These are phyloP conservation scores for Galeruca laticollis DNA, from an alignment of 2,888 invertebrate species.

Conservation along the genomic window DNA sequence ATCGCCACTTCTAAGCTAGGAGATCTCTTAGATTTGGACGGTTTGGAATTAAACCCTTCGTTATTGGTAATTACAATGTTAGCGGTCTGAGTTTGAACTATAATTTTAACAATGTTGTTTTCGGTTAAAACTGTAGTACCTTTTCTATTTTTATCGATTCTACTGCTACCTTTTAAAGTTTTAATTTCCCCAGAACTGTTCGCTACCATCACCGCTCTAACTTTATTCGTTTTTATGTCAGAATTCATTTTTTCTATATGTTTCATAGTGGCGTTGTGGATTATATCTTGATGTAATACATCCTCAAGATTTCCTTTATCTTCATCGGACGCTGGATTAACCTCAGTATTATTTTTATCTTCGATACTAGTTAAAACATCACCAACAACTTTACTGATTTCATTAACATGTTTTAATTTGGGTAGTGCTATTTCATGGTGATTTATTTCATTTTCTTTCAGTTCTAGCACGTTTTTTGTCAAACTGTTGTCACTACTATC, in stretches of 20 bases:
- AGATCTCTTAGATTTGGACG: background rate
- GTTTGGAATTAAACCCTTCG: background rate
- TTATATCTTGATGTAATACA: background rate
- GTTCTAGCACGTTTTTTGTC: background rate
- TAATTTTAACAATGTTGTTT: background rate
- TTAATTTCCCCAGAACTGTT: background rate
- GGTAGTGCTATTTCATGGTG: background rate
- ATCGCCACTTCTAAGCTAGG: background rate
- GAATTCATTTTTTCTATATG: background rate
- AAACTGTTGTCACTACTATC: background rate
- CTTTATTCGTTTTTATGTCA: background rate
- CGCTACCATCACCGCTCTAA: background rate
- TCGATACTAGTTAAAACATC: background rate
- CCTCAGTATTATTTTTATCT: background rate
- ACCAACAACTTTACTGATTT: too few species aligned
- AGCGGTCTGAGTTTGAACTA: background rate
- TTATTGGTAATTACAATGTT: background rate
- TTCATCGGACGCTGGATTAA: too few species aligned
- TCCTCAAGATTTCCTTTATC: too few species aligned
- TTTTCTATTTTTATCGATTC: background rate
- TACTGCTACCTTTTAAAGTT: background rate
- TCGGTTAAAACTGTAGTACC: background rate
- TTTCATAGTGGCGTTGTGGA: background rate
- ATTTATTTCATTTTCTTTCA: background rate
- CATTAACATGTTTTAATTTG: too few species aligned